Percentiles rank a stretch among this genome's conserved stretches.
Evolutionary conservation across 2,797 vertebrate species (phyloP).

Genomic region (Sparus aurata): DNA sequence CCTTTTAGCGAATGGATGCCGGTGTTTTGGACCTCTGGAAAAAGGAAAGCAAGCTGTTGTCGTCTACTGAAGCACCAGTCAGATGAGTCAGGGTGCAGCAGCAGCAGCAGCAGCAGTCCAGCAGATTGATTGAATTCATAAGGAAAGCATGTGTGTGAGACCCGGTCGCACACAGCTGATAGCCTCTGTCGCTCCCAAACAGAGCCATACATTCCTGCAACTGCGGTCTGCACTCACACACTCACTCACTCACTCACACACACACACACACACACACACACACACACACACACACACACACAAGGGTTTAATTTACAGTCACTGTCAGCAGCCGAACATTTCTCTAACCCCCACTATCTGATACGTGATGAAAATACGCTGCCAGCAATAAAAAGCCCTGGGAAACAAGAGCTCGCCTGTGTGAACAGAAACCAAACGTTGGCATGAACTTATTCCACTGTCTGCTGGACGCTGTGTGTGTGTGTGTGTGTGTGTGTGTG

Average conservation of each 20-base stretch:
- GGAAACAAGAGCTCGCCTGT: slow-evolving; percentile 71
- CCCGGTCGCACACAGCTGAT: slow-evolving; percentile 24
- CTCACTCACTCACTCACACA: slow-evolving; percentile 41
- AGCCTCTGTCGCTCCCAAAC: slow-evolving; percentile 47
- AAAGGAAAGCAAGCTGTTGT: slow-evolving; percentile 27
- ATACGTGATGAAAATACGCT: slow-evolving; percentile 67
- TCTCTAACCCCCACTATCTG: slow-evolving; percentile 67
- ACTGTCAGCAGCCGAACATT: slow-evolving; percentile 70
- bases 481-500: slow-evolving; percentile 28
- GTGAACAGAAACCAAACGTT: slow-evolving; percentile 44
- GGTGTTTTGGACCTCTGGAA: background rate
- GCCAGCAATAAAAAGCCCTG: slow-evolving; percentile 64
- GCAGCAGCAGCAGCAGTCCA: slow-evolving; percentile 2
- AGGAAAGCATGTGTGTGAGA: slow-evolving; percentile 34
- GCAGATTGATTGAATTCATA: slow-evolving; percentile 46
- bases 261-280: slow-evolving; percentile 47
- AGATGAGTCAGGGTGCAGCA: slow-evolving; percentile 33
- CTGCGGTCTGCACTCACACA: slow-evolving; percentile 51
- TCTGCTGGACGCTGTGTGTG: slow-evolving; percentile 33
- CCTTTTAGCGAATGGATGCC: slow-evolving; percentile 8
- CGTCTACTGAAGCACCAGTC: slow-evolving; percentile 17
- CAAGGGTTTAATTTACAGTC: slow-evolving; percentile 73
- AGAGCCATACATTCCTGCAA: slow-evolving; percentile 66
- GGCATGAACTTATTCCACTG: slow-evolving; percentile 55
- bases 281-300: slow-evolving; percentile 39